phyloP scores from a whole-genome alignment of 2,888 invertebrate species.

The Incurvaria masculella region DNA sequence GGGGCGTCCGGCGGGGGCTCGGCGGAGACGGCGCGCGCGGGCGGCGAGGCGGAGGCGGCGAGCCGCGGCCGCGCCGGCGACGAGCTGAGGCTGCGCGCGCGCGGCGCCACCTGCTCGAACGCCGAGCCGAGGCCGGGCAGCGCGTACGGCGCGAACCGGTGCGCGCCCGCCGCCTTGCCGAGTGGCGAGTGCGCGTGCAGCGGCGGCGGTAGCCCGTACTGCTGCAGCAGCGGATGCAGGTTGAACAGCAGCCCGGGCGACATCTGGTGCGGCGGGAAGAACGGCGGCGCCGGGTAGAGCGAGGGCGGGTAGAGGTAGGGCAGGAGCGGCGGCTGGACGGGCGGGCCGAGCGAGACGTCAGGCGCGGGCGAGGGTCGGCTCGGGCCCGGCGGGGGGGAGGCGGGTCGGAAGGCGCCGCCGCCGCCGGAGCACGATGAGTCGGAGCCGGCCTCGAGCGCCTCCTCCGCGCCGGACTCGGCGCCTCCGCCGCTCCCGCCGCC shows the following conservation, averaged over 20 bases:
- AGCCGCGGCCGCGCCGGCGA: slow-evolving; percentile 50
- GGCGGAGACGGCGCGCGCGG: slow-evolving; percentile 50
- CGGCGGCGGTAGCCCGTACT: slow-evolving; percentile 76
- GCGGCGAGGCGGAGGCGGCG: slow-evolving; percentile 34
- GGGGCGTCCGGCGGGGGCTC: slow-evolving; percentile 54
- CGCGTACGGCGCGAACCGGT: slow-evolving; percentile 88
- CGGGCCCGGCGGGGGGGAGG: slow-evolving; percentile 57
- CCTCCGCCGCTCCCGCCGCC: slow-evolving; percentile 45
- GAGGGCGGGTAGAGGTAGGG: slow-evolving; percentile 93
- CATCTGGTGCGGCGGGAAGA: slow-evolving; percentile 73
- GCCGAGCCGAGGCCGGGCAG: slow-evolving; percentile 78
- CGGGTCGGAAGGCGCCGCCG: slow-evolving; percentile 30
- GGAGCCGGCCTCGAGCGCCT: slow-evolving; percentile 64
- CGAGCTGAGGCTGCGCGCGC: slow-evolving; percentile 62
- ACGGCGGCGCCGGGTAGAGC: slow-evolving; percentile 71
- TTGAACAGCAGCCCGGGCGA: slow-evolving; percentile 85
- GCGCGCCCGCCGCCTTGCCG: slow-evolving; percentile 58
- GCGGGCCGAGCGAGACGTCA: slow-evolving; percentile 92
- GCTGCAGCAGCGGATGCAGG: slow-evolving; percentile 84
- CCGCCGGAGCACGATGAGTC: slow-evolving; percentile 72
- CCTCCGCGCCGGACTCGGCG: slow-evolving; percentile 59
- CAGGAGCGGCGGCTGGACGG: slow-evolving; percentile 87
- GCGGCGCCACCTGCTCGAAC: slow-evolving; percentile 86
- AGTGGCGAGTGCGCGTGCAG: slow-evolving; percentile 67
- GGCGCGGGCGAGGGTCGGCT: slow-evolving; percentile 75